A percentile compares a stretch with the other conserved stretches of the same genome.
These are phyloP conservation scores for Lithophane leautieri DNA, from an alignment of 2,888 invertebrate genomes.

Conservation along the genomic window DNA sequence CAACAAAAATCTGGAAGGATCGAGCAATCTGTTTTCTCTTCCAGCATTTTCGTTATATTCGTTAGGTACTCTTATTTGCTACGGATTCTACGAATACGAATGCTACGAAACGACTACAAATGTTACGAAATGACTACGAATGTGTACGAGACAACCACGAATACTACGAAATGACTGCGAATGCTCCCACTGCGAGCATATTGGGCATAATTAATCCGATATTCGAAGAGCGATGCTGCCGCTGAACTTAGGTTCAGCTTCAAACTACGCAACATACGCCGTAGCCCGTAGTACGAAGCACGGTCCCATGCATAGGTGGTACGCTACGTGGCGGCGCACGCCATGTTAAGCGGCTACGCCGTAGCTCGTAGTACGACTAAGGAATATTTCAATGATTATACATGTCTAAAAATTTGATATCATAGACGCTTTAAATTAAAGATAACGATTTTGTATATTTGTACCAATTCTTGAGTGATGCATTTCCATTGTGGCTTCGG, in stretches of 20 bases:
- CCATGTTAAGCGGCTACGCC: not conserved
- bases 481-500: not conserved
- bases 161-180: not conserved
- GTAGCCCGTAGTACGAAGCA: not conserved
- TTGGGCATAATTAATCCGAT: not conserved
- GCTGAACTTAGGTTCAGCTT: conserved; percentile 1
- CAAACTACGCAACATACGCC: not conserved
- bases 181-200: not conserved
- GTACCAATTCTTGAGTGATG: not conserved
- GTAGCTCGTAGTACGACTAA: not conserved
- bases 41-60: not conserved
- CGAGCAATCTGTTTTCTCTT: not conserved
- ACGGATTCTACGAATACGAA: not conserved
- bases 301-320: not conserved
- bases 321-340: not conserved
- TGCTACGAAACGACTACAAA: not conserved
- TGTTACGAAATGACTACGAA: not conserved
- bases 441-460: not conserved
- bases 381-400: not conserved
- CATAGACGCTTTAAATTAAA: not conserved
- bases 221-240: not conserved
- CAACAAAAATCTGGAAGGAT: not conserved
- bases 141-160: not conserved
- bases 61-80: not conserved
- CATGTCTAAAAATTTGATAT: not conserved